These are phyloP conservation scores for Pristionchus maxplancki DNA, from an alignment of 2,888 invertebrate genomes.

Conservation along the genomic window DNA sequence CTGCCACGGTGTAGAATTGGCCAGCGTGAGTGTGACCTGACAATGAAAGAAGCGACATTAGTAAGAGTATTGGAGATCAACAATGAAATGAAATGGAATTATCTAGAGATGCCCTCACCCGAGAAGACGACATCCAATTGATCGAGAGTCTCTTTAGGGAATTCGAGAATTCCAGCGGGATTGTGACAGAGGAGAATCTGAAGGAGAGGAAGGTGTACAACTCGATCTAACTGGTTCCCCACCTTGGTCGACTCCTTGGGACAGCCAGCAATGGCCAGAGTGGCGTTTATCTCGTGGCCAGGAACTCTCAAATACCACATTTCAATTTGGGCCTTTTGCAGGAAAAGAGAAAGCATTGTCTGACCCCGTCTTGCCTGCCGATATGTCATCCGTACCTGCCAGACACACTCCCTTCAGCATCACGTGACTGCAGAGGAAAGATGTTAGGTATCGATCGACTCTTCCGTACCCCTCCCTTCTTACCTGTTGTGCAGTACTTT, in stretches of 20 bases:
- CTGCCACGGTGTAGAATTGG: constrained; percentile 75
- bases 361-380: constrained; percentile 77
- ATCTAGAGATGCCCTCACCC: constrained; percentile 73
- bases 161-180: constrained; percentile 77
- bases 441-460: not conserved
- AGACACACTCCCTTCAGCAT: constrained; percentile 77
- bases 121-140: constrained; percentile 79
- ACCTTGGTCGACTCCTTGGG: constrained; percentile 71
- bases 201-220: too few relatives aligned
- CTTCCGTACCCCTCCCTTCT: constrained; percentile 61
- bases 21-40: constrained; percentile 76
- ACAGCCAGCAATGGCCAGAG: constrained; percentile 76
- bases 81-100: constrained; percentile 8
- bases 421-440: constrained; percentile 57
- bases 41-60: not conserved
- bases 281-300: constrained; percentile 78
- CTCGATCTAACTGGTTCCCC: too few relatives aligned
- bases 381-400: constrained; percentile 79
- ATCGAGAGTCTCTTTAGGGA: constrained; percentile 63
- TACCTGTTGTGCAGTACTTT: constrained; percentile 78
- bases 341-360: too few relatives aligned
- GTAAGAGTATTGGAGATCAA: too few relatives aligned
- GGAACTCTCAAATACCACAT: constrained; percentile 75
- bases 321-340: too few relatives aligned
- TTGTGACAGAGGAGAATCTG: constrained; percentile 78